These are phyloP conservation scores for Lonchura striata DNA, from an alignment of 2,113 vertebrate genomes.

Conservation along the genomic window DNA sequence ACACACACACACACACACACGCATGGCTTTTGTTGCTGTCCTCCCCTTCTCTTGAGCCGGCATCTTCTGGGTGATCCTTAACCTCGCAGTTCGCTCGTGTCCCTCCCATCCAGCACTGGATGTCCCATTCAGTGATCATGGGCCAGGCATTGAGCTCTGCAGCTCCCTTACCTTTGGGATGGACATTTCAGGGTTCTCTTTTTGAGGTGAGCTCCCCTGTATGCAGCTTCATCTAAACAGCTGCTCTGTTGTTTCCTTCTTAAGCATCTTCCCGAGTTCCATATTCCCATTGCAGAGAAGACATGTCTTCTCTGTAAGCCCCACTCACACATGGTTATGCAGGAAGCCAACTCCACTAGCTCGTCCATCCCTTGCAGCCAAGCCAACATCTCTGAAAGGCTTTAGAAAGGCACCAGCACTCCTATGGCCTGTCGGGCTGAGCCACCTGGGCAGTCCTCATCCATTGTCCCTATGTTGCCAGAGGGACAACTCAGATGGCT, in stretches of 20 bases:
- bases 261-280: not conserved
- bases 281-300: not conserved
- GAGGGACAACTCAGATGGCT: rapidly evolving
- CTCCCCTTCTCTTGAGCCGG: not conserved
- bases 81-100: not conserved
- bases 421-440: not conserved
- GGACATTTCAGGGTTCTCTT: not conserved
- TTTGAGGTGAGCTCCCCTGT: not conserved
- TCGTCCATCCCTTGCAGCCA: not conserved
- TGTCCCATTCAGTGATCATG: not conserved
- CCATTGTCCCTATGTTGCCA: not conserved
- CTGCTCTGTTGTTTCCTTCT: not conserved
- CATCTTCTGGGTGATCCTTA: constrained; percentile 39
- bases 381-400: not conserved
- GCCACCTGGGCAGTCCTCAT: not conserved
- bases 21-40: constrained; percentile 21
- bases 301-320: not conserved
- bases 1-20: not conserved
- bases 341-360: not conserved
- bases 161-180: not conserved
- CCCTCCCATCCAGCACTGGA: not conserved
- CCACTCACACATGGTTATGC: rapidly evolving
- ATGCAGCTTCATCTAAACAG: not conserved
- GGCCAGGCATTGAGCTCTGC: not conserved
- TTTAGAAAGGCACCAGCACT: not conserved